These are phyloP conservation scores for Eremophila alpestris DNA, from an alignment of 2,797 vertebrate species.

Conservation along the genomic window DNA sequence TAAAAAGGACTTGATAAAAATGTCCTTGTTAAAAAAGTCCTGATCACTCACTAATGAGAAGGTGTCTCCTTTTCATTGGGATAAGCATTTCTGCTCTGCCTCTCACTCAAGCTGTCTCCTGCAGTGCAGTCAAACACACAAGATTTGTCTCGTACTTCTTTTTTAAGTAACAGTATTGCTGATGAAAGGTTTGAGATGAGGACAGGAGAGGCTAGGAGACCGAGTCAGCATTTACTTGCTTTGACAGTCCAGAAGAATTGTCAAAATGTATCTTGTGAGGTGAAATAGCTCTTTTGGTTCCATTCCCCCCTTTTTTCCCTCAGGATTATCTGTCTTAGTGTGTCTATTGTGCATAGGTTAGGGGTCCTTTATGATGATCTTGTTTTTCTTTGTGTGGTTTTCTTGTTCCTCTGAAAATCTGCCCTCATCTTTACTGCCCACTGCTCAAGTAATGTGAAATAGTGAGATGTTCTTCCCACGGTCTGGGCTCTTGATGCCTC, in stretches of 20 bases:
- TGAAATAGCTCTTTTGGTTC: not conserved
- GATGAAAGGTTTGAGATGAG: not conserved
- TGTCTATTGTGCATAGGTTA: not conserved
- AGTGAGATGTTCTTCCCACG: not conserved
- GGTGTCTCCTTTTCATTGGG: not conserved
- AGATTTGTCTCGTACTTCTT: not conserved
- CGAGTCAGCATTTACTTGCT: not conserved
- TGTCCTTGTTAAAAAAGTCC: not conserved
- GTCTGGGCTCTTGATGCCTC: not conserved
- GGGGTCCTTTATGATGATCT: not conserved
- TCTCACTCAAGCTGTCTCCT: not conserved
- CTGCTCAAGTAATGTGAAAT: not conserved
- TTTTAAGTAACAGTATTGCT: not conserved
- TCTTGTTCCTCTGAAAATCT: not conserved
- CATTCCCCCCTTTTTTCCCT: not conserved
- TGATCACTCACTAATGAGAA: fast-evolving
- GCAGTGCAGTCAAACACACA: not conserved
- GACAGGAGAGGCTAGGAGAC: not conserved
- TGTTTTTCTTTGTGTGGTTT: not conserved
- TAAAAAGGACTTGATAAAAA: too few species aligned
- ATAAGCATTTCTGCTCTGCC: not conserved
- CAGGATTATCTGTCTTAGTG: not conserved
- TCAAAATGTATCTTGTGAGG: not conserved
- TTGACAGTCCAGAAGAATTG: not conserved
- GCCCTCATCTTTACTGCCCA: not conserved